Evolutionary conservation across 2,113 vertebrate genomes (phyloP).

Genomic region (Chinchilla lanigera): DNA sequence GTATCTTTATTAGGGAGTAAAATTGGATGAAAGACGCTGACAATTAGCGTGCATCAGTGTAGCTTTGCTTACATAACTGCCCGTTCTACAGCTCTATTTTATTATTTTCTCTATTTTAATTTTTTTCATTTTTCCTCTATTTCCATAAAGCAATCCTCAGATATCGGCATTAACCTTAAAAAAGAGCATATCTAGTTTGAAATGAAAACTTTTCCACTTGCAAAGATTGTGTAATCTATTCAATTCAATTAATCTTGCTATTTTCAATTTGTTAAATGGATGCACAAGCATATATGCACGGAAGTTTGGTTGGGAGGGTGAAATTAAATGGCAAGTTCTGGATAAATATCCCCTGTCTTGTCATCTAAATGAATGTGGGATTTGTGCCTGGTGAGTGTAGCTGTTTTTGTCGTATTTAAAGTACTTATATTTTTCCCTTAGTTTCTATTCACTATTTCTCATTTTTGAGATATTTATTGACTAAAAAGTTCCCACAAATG

Average conservation of each 20-base stretch:
- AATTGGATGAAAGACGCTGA: not conserved
- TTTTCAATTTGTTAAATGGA: not conserved
- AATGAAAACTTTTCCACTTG: not conserved
- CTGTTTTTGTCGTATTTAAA: not conserved
- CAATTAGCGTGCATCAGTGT: not conserved
- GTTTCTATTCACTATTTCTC: not conserved
- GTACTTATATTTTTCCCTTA: not conserved
- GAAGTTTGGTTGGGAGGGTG: not conserved
- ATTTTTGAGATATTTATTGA: not conserved
- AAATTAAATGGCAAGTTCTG: not conserved
- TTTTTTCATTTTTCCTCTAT: not conserved
- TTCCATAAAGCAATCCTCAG: not conserved
- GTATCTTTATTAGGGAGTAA: not conserved
- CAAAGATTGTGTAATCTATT: not conserved
- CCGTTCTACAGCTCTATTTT: not conserved
- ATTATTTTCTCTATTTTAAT: not conserved
- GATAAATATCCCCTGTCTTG: not conserved
- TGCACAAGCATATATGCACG: not conserved
- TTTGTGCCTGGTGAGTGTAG: not conserved
- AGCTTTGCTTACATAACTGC: not conserved
- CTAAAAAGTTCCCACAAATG: not conserved
- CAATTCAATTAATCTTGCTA: not conserved
- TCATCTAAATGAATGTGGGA: not conserved
- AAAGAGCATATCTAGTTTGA: not conserved
- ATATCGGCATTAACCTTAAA: not conserved